Evolutionary conservation across 2,888 invertebrate genomes (phyloP).

Genomic region (Apamea monoglypha): DNA sequence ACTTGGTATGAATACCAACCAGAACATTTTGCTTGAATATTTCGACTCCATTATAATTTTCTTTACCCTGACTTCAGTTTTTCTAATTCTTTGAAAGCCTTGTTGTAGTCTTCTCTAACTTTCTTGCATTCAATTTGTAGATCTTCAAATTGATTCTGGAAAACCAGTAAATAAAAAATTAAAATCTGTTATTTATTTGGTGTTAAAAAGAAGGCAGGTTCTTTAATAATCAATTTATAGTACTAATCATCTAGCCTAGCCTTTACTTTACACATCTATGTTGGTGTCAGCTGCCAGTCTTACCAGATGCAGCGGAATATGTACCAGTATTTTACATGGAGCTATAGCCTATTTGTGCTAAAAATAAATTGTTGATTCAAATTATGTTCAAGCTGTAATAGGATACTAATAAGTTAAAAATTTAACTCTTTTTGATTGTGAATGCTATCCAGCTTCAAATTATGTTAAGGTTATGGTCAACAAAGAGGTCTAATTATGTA

Average conservation of each 20-base stretch:
- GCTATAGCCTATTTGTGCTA: neutral
- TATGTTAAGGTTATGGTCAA: neutral
- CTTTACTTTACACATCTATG: neutral
- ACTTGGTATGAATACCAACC: constrained; percentile 1
- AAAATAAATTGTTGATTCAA: neutral
- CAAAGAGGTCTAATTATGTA: neutral
- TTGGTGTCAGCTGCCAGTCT: neutral
- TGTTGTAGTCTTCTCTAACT: constrained; percentile 78
- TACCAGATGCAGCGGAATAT: neutral
- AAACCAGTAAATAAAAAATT: constrained; percentile 41
- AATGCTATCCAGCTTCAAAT: neutral
- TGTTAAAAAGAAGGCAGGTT: neutral
- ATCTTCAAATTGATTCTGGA: constrained; percentile 86
- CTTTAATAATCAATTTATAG: neutral
- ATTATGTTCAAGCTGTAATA: neutral
- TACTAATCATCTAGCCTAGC: neutral
- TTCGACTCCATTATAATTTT: neutral
- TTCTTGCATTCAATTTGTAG: constrained; percentile 82
- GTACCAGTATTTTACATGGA: neutral
- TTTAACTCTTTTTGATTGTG: neutral
- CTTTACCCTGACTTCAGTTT: constrained; percentile 55
- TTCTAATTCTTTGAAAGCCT: constrained; percentile 69
- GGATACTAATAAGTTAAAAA: neutral
- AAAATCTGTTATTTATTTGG: neutral
- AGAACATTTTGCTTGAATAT: constrained; percentile 5